Conservation (phyloP, 2,888 invertebrate genomes). For the Chalcis sispes region DNA sequence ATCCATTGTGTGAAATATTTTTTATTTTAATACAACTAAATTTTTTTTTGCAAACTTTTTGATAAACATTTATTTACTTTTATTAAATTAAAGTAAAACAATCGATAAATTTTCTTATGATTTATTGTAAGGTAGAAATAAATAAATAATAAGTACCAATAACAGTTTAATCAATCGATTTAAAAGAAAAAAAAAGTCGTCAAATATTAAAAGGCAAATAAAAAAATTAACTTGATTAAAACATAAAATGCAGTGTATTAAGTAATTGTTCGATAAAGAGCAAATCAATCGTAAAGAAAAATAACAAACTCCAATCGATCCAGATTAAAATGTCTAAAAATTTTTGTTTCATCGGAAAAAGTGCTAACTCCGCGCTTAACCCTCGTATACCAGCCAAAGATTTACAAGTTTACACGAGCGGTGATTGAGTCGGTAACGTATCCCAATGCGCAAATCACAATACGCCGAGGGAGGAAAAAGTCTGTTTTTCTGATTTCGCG, state of each 20-base stretch:
- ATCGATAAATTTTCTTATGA: too few species aligned
- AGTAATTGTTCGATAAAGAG: background rate
- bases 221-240: background rate
- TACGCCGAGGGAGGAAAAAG: background rate
- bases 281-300: slow-evolving; percentile 26
- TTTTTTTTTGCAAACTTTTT: too few species aligned
- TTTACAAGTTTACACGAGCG: background rate
- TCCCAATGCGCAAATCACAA: background rate
- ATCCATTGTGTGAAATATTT: too few species aligned
- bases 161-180: too few species aligned
- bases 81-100: too few species aligned
- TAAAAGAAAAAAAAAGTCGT: too few species aligned
- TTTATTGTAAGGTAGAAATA: too few species aligned
- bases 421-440: background rate
- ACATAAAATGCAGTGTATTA: slow-evolving; percentile 5
- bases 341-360: slow-evolving; percentile 41
- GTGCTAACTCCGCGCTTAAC: background rate
- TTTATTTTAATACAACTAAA: too few species aligned
- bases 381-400: background rate
- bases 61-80: too few species aligned
- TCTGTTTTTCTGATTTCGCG: slow-evolving; percentile 47
- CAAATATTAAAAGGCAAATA: too few species aligned
- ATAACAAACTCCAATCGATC: background rate
- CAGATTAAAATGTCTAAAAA: background rate
- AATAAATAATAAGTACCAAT: too few species aligned